Percentiles rank a stretch among this genome's conserved stretches.
phyloP scores from a whole-genome alignment of 2,113 vertebrate species.

The Ivindomyrus marchei region DNA sequence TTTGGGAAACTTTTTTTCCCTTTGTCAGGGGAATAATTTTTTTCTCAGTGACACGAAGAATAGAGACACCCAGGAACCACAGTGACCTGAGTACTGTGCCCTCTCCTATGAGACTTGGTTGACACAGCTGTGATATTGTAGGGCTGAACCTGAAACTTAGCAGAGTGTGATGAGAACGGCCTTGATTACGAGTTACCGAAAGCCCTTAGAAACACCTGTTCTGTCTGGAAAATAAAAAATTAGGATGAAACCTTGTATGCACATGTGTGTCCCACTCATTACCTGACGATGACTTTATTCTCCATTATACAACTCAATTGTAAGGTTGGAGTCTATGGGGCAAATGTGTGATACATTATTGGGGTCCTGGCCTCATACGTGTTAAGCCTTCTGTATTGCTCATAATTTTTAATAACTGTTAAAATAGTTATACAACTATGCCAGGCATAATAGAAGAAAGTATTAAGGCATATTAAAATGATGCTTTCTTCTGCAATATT shows the following conservation, averaged over 20 bases:
- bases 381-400: neutral
- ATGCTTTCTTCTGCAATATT: conserved; percentile 2
- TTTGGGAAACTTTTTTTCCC: neutral
- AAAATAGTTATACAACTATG: neutral
- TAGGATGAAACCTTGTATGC: neutral
- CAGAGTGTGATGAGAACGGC: neutral
- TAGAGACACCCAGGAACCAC: neutral
- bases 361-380: neutral
- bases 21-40: neutral
- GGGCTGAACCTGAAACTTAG: neutral
- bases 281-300: neutral
- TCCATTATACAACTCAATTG: neutral
- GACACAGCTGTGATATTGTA: neutral
- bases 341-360: neutral
- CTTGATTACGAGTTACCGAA: neutral
- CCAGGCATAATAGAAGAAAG: neutral
- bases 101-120: neutral
- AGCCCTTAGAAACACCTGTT: neutral
- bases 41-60: neutral
- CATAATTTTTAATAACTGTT: neutral
- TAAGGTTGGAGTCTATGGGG: neutral
- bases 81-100: neutral
- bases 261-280: neutral
- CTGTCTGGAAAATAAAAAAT: neutral
- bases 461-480: neutral